Conservation (phyloP, 2,113 vertebrate species). For the Cavia aperea region DNA sequence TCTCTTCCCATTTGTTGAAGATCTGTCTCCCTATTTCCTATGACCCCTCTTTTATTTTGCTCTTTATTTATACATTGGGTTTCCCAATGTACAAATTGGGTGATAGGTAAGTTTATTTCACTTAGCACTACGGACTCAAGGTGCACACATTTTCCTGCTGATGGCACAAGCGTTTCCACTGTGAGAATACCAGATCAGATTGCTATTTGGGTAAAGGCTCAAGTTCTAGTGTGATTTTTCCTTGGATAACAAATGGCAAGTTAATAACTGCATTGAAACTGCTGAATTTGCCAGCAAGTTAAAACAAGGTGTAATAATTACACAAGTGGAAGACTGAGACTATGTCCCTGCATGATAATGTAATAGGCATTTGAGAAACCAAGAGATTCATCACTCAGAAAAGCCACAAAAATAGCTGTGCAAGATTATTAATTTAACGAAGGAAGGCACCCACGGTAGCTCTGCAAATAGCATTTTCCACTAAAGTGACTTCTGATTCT, state of each 20-base stretch:
- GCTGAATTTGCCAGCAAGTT: slow-evolving; percentile 40
- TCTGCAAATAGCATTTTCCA: slow-evolving; percentile 44
- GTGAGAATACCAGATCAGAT: background rate
- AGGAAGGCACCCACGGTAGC: slow-evolving; percentile 6
- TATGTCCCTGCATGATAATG: slow-evolving; percentile 38
- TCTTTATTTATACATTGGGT: background rate
- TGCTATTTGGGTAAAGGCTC: background rate
- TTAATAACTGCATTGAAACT: slow-evolving; percentile 45
- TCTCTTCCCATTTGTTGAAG: background rate
- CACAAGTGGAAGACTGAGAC: slow-evolving; percentile 51
- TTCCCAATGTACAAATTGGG: background rate
- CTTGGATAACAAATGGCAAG: slow-evolving; percentile 29
- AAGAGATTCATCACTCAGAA: slow-evolving; percentile 43
- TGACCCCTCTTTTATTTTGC: background rate
- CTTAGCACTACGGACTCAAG: too few species aligned
- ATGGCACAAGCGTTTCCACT: background rate
- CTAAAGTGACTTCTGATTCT: slow-evolving; percentile 24
- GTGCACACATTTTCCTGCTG: background rate
- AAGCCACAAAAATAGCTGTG: slow-evolving; percentile 33
- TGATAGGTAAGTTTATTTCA: background rate
- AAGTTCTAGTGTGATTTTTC: background rate
- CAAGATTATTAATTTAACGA: slow-evolving; percentile 54
- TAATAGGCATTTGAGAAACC: slow-evolving; percentile 31
- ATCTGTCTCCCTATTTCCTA: background rate
- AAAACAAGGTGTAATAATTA: slow-evolving; percentile 64